Percentiles rank a stretch among this genome's conserved stretches.
Conservation (phyloP, 2,888 invertebrate species). For the Cantharis rufa region DNA sequence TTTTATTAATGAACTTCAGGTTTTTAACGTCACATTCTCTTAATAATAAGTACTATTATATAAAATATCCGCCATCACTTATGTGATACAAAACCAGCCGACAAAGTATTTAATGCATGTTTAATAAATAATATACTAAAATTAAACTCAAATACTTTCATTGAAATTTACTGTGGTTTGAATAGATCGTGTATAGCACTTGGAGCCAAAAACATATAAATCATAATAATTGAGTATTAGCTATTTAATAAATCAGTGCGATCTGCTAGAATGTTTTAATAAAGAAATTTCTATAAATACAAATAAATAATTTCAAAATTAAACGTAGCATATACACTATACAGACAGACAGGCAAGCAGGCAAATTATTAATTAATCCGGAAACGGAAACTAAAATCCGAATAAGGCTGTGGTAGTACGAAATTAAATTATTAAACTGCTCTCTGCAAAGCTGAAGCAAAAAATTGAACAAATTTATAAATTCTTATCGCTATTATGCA, state of each 20-base stretch:
- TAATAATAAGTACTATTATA: slow-evolving; percentile 10
- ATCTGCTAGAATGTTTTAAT: background rate
- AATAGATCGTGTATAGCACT: background rate
- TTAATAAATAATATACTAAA: slow-evolving; percentile 40
- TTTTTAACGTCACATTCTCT: slow-evolving; percentile 17
- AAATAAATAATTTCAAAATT: too few species aligned
- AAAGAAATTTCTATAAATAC: background rate
- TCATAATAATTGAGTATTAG: background rate
- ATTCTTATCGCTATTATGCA: too few species aligned
- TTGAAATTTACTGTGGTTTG: background rate
- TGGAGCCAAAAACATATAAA: background rate
- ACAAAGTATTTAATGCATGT: slow-evolving; percentile 38
- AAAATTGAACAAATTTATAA: background rate
- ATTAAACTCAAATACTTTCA: slow-evolving; percentile 30
- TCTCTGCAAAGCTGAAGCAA: background rate
- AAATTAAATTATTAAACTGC: background rate
- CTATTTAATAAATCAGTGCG: background rate
- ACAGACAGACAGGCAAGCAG: background rate
- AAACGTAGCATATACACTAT: too few species aligned
- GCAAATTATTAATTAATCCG: background rate
- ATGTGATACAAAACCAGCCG: slow-evolving; percentile 17
- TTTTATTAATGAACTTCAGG: slow-evolving; percentile 15
- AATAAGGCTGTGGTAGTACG: background rate
- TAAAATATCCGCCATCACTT: slow-evolving; percentile 16
- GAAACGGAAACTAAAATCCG: background rate